phyloP scores from a whole-genome alignment of 1,140 invertebrate genomes.

The Physella acuta region DNA sequence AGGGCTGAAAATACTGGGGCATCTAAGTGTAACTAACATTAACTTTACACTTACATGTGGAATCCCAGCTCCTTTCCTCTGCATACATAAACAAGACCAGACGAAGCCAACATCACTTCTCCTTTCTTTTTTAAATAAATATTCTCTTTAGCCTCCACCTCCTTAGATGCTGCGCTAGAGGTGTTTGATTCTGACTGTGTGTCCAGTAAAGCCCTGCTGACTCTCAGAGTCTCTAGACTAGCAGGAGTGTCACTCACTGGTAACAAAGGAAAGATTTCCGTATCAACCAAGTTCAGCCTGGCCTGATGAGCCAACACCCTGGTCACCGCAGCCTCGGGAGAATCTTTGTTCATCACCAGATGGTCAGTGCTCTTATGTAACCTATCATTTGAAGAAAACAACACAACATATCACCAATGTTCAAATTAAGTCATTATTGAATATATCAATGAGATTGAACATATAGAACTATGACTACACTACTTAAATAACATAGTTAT shows the following conservation, averaged over 20 bases:
- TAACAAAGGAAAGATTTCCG: slow-evolving; percentile 16
- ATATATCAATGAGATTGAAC: no score
- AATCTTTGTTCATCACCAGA: slow-evolving; percentile 9
- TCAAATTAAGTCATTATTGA: no score
- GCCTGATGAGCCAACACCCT: slow-evolving; percentile 16
- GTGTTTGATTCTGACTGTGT: not conserved
- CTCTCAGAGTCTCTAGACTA: not conserved
- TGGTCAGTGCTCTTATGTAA: slow-evolving; percentile 21
- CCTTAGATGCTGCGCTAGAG: not conserved
- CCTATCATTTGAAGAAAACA: no score
- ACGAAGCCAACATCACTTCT: slow-evolving; percentile 4
- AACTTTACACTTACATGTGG: slow-evolving; percentile 18
- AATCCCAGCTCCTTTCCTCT: slow-evolving; percentile 18
- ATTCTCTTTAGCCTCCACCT: not conserved
- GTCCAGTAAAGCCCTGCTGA: not conserved
- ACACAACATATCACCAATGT: no score
- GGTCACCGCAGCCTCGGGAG: slow-evolving; percentile 3
- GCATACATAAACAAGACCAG: slow-evolving; percentile 11
- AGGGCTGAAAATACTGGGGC: no score
- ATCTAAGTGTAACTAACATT: no score
- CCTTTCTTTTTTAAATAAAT: not conserved
- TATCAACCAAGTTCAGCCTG: slow-evolving; percentile 6
- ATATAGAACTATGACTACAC: no score
- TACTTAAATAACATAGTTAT: no score
- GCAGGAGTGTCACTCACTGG: not conserved